Conservation (phyloP, 2,797 vertebrate genomes). For the Ceryle rudis region DNA sequence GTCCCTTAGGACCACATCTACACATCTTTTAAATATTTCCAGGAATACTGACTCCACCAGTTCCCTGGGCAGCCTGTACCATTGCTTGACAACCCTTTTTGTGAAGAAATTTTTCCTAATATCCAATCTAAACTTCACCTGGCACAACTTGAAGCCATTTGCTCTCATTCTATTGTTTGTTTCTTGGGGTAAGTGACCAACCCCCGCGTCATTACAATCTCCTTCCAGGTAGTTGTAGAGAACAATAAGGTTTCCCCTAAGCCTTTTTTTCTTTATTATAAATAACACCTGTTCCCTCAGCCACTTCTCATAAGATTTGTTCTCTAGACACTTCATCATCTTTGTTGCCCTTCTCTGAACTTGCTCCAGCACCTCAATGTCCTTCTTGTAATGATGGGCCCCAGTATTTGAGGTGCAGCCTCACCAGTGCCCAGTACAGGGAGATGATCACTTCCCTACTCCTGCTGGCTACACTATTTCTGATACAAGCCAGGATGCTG, state of each 20-base stretch:
- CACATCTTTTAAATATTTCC: neutral
- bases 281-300: neutral
- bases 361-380: fast-evolving
- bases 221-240: neutral
- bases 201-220: fast-evolving
- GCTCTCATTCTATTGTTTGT: neutral
- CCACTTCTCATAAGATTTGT: fast-evolving
- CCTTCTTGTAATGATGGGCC: fast-evolving
- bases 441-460: fast-evolving
- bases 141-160: neutral
- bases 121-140: neutral
- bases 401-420: fast-evolving
- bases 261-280: neutral
- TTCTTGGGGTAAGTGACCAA: fast-evolving
- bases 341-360: fast-evolving
- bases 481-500: fast-evolving
- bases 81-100: neutral
- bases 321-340: neutral
- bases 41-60: neutral
- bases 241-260: neutral
- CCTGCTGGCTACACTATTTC: neutral
- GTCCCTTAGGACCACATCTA: too few species aligned
- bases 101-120: neutral
- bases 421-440: fast-evolving
- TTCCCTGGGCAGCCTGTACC: neutral